Percentiles rank a stretch among this genome's conserved stretches.
Conservation (phyloP, 2,797 vertebrate species). For the Coreius guichenoti region DNA sequence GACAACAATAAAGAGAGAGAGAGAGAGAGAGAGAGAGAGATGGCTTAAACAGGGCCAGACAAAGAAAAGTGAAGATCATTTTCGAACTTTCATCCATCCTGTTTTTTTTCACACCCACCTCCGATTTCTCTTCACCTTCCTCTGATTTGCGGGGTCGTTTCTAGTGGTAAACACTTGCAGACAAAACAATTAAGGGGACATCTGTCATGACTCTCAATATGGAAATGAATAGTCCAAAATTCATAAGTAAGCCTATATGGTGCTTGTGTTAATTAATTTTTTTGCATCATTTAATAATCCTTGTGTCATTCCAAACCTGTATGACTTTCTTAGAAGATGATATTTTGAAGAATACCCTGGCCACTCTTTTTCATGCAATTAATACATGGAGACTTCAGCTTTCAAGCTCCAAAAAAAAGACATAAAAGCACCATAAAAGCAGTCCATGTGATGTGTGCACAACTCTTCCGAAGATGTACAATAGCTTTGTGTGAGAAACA, state of each 20-base stretch:
- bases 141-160: background rate
- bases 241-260: background rate
- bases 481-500: background rate
- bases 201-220: conserved; percentile 20
- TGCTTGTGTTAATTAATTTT: conserved; percentile 4
- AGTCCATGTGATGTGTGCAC: background rate
- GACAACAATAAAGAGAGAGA: conserved; percentile 56
- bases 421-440: background rate
- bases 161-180: background rate
- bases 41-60: conserved; percentile 64
- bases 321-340: background rate
- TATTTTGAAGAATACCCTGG: background rate
- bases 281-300: background rate
- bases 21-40: conserved; percentile 62
- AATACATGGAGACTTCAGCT: background rate
- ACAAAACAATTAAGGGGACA: background rate
- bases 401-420: background rate
- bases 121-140: background rate
- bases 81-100: conserved; percentile 46
- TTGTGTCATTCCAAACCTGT: background rate
- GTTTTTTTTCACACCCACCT: background rate
- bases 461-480: background rate
- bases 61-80: conserved; percentile 55
- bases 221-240: conserved; percentile 41
- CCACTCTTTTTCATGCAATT: background rate